phyloP scores from a whole-genome alignment of 2,797 vertebrate species.

The Lepidocolaptes lacrymiger region DNA sequence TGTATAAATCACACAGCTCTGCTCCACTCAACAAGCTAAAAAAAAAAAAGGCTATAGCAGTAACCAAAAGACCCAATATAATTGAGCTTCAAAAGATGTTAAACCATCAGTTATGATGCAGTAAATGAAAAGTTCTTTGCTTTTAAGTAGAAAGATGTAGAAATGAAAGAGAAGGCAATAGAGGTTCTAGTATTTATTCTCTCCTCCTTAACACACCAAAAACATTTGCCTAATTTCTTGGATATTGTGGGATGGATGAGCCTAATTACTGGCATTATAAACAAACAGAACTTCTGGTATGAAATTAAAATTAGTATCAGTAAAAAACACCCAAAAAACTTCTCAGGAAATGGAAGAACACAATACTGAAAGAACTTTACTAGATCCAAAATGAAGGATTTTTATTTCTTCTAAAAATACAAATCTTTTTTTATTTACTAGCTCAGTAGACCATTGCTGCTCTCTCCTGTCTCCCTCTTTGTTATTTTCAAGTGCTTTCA shows the following conservation, averaged over 20 bases:
- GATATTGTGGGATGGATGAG: neutral
- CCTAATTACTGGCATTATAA: neutral
- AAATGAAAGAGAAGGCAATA: neutral
- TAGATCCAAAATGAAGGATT: neutral
- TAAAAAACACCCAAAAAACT: neutral
- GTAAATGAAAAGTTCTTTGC: neutral
- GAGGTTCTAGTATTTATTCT: constrained; percentile 1
- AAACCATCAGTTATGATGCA: neutral
- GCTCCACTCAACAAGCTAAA: neutral
- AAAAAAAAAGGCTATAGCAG: neutral
- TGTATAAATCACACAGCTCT: neutral
- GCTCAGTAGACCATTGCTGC: neutral
- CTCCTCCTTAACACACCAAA: neutral
- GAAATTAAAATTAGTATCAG: neutral
- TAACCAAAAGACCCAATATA: neutral
- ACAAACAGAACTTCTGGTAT: neutral
- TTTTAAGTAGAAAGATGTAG: neutral
- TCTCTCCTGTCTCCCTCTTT: neutral
- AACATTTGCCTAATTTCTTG: constrained; percentile 9
- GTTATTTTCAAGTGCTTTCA: neutral
- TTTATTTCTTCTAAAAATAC: neutral
- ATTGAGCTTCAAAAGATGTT: neutral
- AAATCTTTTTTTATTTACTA: neutral
- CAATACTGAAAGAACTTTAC: neutral
- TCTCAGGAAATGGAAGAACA: neutral